Base-by-base conservation (phyloP, 2,888 invertebrate species). In the Zygaena filipendulae region DNA sequence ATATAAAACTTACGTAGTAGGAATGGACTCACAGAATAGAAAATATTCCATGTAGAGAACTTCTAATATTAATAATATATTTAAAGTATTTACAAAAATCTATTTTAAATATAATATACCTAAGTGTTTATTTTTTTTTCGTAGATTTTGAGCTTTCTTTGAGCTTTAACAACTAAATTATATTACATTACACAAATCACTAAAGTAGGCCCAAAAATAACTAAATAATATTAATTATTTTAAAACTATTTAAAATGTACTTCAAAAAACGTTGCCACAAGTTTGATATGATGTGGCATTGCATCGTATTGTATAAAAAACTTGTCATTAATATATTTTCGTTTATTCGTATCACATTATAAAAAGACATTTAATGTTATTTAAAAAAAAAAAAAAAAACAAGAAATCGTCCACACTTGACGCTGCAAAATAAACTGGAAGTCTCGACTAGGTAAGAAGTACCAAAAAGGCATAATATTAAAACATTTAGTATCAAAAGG, bases 121-220 rank as follows among this genome's bases (percentile, higher is more conserved):
- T n/a, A n/a, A n/a, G n/a, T n/a, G n/a, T n/a, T n/a, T n/a, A n/a
- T 34, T 35, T 45, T 43, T 47, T 27, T 36, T 40, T 46, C 31
- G 41, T n/a, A n/a, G n/a, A 56, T 68, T 68, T 77, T 77, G 77
- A 79, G 77, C 77, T 75, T 53, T 59, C 64, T 77, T 79, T 77
- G 75, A 75, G 75, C 75, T 74, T 72, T 63, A 55, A 59, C 60
- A 72, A 71, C 64, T 70, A 74, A 69, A 62, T 45, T 50, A 43
- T 41, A 41, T 20, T 30, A 36, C 38, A 28, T 20, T 31, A 30
- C n/a, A n/a, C n/a, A n/a, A n/a, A n/a, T n/a, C n/a, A n/a, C n/a
- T n/a, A n/a, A n/a, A n/a, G 29, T 23, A 21, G 26, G 29, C 10
- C 11, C 3, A 23, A 25, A 10, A n/a, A 12, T 3, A n/a, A n/a